Evolutionary conservation across 2,113 vertebrate genomes (phyloP).

Genomic region (Centropus unirufus): DNA sequence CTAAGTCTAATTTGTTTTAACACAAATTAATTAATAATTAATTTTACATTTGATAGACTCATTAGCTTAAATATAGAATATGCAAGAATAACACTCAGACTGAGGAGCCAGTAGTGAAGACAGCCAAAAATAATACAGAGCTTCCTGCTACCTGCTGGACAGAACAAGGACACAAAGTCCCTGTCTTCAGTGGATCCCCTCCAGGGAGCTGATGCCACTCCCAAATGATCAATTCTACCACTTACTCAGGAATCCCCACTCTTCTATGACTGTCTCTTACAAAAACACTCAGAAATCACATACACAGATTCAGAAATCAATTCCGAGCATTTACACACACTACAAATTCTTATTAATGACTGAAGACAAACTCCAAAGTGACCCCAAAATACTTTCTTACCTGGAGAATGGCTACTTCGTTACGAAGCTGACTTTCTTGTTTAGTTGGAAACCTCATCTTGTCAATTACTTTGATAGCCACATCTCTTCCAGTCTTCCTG

Average conservation of each 20-base stretch:
- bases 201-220: fast-evolving
- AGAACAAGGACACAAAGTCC: neutral
- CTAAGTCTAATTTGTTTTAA: neutral
- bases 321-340: neutral
- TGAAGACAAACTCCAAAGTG: neutral
- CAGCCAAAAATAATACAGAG: neutral
- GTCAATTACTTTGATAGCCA: constrained; percentile 98
- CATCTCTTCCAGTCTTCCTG: constrained; percentile 96
- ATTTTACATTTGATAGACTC: neutral
- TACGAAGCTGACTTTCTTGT: constrained; percentile 97
- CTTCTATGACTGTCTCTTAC: neutral
- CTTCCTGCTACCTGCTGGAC: neutral
- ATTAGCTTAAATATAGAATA: neutral
- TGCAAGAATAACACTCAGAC: neutral
- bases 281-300: neutral
- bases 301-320: neutral
- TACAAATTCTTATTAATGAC: neutral
- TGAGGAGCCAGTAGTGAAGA: neutral
- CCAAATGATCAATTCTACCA: neutral
- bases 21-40: neutral
- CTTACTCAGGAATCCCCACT: neutral
- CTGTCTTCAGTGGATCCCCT: too few species aligned
- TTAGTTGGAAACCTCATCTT: constrained; percentile 99
- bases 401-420: constrained; percentile 99
- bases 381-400: constrained; percentile 72